phyloP scores from a whole-genome alignment of 53 echinoderm and acorn worm species.

The Echinarachnius parma region DNA sequence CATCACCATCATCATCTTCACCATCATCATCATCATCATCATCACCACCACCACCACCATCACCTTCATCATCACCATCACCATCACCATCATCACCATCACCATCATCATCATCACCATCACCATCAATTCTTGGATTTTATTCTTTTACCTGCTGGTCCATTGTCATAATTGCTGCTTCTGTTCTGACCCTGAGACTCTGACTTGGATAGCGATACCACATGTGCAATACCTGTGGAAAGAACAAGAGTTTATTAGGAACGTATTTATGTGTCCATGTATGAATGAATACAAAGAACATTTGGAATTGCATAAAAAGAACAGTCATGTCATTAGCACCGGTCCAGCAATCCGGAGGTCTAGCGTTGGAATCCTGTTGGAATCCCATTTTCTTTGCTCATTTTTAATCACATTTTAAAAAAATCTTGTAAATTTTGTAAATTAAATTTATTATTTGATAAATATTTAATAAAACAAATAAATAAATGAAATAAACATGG shows the following conservation, averaged over 20 bases:
- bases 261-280: background rate
- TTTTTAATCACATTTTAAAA: too few relatives aligned
- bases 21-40: background rate
- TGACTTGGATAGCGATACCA: conserved; percentile 1
- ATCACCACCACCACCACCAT: background rate
- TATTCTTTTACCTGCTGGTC: background rate
- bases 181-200: background rate
- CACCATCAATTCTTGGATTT: background rate
- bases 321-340: too few relatives aligned
- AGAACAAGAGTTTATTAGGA: background rate
- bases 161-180: background rate
- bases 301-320: too few relatives aligned
- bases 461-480: too few relatives aligned
- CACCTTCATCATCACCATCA: background rate
- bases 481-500: too few relatives aligned
- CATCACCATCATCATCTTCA: background rate
- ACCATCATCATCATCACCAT: background rate
- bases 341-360: too few relatives aligned
- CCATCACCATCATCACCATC: background rate
- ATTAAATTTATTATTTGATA: background rate
- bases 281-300: background rate
- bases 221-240: conserved; percentile 19
- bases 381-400: too few relatives aligned
- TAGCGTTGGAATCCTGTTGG: too few relatives aligned
- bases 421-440: background rate